Evolutionary conservation across 37 sponge, comb jelly and placozoan species (phyloP), one percentile per base, ranked within the genome.

Genomic region (Oscarella lobularis): DNA sequence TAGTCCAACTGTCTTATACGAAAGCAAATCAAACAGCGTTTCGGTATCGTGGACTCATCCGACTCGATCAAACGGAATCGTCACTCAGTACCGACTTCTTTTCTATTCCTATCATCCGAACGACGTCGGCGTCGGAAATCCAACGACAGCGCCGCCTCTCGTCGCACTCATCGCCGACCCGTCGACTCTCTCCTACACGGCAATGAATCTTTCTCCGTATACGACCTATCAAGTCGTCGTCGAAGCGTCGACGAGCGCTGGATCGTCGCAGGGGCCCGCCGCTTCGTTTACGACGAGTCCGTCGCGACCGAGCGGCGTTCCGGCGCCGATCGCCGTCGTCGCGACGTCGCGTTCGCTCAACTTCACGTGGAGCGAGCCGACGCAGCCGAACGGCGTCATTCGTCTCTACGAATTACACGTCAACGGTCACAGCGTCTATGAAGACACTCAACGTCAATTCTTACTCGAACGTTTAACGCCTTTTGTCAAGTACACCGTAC

Each of bases 201-300:
- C 77, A 0, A 78, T 66, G 2, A 75, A 68, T 6, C 80, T 93
- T 5, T 9, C 38, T 3, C 94, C 94, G n/a, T 78, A 87, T 75
- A 93, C 90, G 20, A 76, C 66, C 14, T 93, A 93, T 74, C 38
- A 79, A 0, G 73, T 87, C 27, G 82, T 82, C 32, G 78, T 93
- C 6, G 82, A 79, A 35, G 94, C 83, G 32, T 93, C 87, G 69
- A 93, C 82, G n/a, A 76, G 76, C 33, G 94, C 87, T 48, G 94
- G 90, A 30, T 88, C 89, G 65, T 70, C 85, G 0, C 48, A 73
- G 29, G 93, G 93, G 0, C 38, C 32, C 0, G 55, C 40, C 3
- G 89, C 83, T 60, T 39, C 70, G 2, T 73, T 55, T 3, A 81
- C 82, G 3, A 92, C 93, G 35, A 84, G 83, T 38, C 87, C 85